Evolutionary conservation across 1,140 invertebrate species (phyloP).

Genomic region (Neodiprion fabricii): DNA sequence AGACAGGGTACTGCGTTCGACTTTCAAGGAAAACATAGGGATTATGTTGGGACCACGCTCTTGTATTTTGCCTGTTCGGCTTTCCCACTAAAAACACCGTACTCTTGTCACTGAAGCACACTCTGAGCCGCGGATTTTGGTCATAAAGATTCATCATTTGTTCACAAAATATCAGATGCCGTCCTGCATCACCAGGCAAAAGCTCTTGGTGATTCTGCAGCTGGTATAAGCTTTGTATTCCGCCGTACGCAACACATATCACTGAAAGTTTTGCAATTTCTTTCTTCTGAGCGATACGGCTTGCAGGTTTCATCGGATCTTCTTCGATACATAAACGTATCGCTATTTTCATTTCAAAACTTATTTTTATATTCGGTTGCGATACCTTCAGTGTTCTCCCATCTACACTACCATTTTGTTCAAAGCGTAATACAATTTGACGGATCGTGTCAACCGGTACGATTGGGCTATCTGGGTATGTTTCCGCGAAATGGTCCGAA

Average conservation of each 20-base stretch:
- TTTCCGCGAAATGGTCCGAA: no score
- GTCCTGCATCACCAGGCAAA: constrained; percentile 30
- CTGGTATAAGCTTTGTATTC: constrained; percentile 25
- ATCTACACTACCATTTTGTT: no score
- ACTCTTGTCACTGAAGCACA: constrained; percentile 38
- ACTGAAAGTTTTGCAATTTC: not conserved
- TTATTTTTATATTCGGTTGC: no score
- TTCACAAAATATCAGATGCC: constrained; percentile 31
- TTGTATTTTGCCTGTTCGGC: constrained; percentile 31
- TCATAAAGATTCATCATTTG: constrained; percentile 33
- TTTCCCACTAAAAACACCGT: constrained; percentile 38
- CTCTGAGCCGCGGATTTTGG: constrained; percentile 30
- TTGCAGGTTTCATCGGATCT: no score
- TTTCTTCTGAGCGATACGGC: not conserved
- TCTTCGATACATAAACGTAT: no score
- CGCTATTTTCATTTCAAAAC: no score
- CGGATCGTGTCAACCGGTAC: no score
- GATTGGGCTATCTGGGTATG: no score
- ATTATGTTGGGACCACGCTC: constrained; percentile 41
- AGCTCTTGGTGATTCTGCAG: constrained; percentile 30
- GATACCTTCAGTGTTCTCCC: no score
- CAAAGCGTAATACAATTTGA: no score
- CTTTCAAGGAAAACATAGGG: constrained; percentile 33
- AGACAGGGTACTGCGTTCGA: constrained; percentile 40
- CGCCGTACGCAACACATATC: not conserved